These are phyloP conservation scores for Piaya cayana DNA, from an alignment of 2,113 vertebrate genomes.

Conservation along the genomic window DNA sequence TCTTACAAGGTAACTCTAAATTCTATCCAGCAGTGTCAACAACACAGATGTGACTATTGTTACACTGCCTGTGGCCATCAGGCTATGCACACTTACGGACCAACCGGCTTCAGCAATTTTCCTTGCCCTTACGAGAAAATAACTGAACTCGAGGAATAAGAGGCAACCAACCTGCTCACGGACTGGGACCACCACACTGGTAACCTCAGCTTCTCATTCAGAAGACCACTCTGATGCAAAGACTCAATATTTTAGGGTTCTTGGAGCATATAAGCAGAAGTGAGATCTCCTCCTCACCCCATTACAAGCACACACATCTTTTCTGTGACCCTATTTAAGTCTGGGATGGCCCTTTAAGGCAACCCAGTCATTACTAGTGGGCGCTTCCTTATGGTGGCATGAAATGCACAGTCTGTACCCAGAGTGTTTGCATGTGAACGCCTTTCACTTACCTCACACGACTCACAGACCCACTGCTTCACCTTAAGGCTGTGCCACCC, in stretches of 20 bases:
- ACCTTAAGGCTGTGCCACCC: not conserved
- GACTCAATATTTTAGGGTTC: not conserved
- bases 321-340: not conserved
- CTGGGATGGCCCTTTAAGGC: not conserved
- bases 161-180: not conserved
- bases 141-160: not conserved
- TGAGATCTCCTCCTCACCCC: accelerated
- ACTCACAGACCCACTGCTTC: not conserved
- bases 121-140: not conserved
- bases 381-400: not conserved
- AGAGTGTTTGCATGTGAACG: not conserved
- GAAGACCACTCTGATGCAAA: not conserved
- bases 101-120: not conserved
- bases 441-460: not conserved
- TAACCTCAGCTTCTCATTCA: not conserved
- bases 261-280: not conserved
- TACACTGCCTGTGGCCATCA: not conserved
- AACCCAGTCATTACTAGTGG: not conserved
- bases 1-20: not conserved
- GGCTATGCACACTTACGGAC: not conserved
- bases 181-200: not conserved
- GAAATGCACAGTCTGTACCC: not conserved
- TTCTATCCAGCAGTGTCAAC: not conserved
- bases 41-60: not conserved
- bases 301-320: not conserved